Evolutionary conservation across 2,113 vertebrate genomes (phyloP), one percentile per base, ranked within the genome.

Genomic region (Osmerus mordax): DNA sequence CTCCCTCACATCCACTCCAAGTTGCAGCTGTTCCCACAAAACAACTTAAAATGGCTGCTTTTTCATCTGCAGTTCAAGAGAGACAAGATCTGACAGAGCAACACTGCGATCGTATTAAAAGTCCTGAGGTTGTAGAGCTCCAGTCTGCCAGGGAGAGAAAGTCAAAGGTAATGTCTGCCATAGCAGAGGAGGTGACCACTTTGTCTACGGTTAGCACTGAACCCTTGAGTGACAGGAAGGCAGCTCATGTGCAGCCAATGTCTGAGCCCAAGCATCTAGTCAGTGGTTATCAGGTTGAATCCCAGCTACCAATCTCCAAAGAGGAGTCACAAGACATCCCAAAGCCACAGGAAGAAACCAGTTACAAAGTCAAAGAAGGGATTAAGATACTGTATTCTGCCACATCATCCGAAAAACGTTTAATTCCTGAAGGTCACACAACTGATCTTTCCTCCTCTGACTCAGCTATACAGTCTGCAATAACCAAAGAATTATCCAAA

Each of bases 1-100:
- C 81, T 69, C 76, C 84, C 1, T 78, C 80, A 3, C 84, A 74
- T 54, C 90, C 84, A 11, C 64, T 70, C 15, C 80, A 79, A 29
- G 81, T 83, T 23, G 84, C 87, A n/a, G 84, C 84, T 29, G 81
- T 84, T 58, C 82, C 91, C 68, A 62, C 68, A 0, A 91, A 87
- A 66, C 89, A 92, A 83, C 81, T 91, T n/a, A 88, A 89, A 28
- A 73, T 69, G 77, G 85, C 91, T 47, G 80, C 91, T 0, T 91
- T 94, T 75, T 90, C 90, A 0, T 90, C 91, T 0, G 87, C 90
- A 36, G 87, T 94, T 2, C 87, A 91, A 70, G 92, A 94, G 78
- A 91, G 84, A 15, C 85, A 86, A 74, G 90, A 87, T 51, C 78
- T 94, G n/a, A 90, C 74, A 19, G 93, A 94, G 84, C 92, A 94